Conservation (phyloP, 2,797 vertebrate species). For the Mionectes olivaceus region DNA sequence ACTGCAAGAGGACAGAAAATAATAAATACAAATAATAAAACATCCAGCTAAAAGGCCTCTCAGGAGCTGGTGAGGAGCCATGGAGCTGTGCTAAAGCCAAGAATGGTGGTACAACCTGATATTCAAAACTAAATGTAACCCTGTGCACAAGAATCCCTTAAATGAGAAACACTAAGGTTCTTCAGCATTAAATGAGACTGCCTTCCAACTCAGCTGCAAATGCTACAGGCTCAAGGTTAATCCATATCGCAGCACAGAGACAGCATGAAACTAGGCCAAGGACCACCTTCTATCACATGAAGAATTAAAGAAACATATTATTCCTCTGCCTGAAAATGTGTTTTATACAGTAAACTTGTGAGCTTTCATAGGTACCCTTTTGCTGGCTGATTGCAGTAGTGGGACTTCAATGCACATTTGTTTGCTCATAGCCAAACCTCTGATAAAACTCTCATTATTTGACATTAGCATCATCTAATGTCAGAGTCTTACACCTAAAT, state of each 20-base stretch:
- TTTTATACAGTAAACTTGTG: neutral
- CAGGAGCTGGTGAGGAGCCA: neutral
- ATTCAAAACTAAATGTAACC: slow-evolving; percentile 5
- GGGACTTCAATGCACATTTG: neutral
- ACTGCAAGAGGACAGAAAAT: neutral
- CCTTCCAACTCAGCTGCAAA: neutral
- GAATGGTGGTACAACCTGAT: neutral
- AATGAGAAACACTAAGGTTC: neutral
- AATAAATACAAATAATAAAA: slow-evolving; percentile 48
- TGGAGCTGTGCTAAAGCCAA: neutral
- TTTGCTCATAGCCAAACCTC: neutral
- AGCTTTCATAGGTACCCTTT: neutral
- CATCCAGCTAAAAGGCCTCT: slow-evolving; percentile 3
- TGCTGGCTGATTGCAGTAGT: neutral
- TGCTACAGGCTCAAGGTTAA: neutral
- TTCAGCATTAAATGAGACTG: neutral
- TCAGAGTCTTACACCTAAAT: neutral
- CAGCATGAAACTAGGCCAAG: neutral
- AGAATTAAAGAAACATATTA: neutral
- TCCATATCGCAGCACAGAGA: neutral
- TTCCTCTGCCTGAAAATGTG: neutral
- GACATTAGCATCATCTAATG: neutral
- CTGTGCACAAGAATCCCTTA: neutral
- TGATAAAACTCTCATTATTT: neutral
- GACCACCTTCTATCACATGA: neutral